Evolutionary conservation across 2,797 vertebrate species (phyloP).

Genomic region (Acanthornis magna): DNA sequence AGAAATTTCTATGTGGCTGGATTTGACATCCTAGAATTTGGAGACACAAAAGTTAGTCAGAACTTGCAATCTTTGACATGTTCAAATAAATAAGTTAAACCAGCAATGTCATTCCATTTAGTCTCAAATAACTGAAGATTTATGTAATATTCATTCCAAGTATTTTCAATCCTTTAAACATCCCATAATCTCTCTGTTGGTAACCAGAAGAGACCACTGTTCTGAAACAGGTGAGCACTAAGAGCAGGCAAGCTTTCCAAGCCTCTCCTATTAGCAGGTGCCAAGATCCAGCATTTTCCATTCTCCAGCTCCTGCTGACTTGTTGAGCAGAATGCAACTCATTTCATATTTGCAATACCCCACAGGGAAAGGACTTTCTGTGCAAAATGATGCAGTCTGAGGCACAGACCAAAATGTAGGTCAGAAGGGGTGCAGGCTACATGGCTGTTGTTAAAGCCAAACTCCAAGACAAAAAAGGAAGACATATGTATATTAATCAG

Average conservation of each 20-base stretch:
- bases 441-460: neutral
- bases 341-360: neutral
- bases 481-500: neutral
- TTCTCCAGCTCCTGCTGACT: neutral
- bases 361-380: neutral
- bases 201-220: neutral
- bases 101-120: neutral
- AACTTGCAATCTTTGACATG: rapidly evolving
- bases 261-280: neutral
- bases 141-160: neutral
- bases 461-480: neutral
- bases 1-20: neutral
- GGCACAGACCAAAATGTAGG: neutral
- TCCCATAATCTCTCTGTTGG: neutral
- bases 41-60: neutral
- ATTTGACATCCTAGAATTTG: neutral
- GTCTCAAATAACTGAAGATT: neutral
- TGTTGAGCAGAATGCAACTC: neutral
- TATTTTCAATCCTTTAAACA: neutral
- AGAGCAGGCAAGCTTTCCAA: neutral
- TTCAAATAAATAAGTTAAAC: neutral
- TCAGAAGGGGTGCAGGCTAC: neutral
- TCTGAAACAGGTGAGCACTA: neutral
- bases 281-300: neutral
- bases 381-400: neutral